phyloP scores from a whole-genome alignment of 2,113 vertebrate species.

The Psephotus haematonotus region DNA sequence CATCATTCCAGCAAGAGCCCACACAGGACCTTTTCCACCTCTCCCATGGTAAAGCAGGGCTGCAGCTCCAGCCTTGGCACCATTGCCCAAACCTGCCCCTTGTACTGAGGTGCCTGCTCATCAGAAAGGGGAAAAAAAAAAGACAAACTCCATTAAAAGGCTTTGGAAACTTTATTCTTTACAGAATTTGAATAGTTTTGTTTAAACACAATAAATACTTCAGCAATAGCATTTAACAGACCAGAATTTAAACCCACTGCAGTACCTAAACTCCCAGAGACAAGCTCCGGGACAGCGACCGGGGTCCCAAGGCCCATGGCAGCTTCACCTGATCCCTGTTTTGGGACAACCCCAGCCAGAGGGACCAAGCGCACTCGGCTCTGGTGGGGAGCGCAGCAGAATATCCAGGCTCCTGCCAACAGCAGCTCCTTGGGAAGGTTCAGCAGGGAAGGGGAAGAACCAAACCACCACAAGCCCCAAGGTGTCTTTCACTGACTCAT shows the following conservation, averaged over 20 bases:
- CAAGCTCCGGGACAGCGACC: not conserved
- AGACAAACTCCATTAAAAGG: conserved; percentile 31
- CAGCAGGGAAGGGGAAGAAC: not conserved
- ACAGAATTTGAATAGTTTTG: conserved; percentile 20
- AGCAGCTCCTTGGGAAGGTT: not conserved
- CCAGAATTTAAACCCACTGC: conserved; percentile 44
- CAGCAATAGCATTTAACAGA: conserved; percentile 51
- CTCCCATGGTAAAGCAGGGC: not conserved
- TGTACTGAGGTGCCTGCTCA: too few species aligned
- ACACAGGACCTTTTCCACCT: not conserved
- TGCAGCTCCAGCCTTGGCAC: not conserved
- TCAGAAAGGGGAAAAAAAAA: not conserved
- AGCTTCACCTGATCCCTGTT: not conserved
- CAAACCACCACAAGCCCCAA: not conserved
- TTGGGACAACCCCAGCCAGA: not conserved
- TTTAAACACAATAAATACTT: conserved; percentile 75
- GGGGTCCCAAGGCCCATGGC: not conserved
- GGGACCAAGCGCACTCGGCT: not conserved
- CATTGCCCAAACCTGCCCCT: not conserved
- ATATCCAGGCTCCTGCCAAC: not conserved
- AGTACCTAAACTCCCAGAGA: conserved; percentile 31
- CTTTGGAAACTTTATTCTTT: conserved; percentile 71
- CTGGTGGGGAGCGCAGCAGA: not conserved
- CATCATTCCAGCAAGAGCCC: not conserved
- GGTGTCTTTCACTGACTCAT: not conserved